phyloP scores from a whole-genome alignment of 2,888 invertebrate species.

The Caradrina kadenii region DNA sequence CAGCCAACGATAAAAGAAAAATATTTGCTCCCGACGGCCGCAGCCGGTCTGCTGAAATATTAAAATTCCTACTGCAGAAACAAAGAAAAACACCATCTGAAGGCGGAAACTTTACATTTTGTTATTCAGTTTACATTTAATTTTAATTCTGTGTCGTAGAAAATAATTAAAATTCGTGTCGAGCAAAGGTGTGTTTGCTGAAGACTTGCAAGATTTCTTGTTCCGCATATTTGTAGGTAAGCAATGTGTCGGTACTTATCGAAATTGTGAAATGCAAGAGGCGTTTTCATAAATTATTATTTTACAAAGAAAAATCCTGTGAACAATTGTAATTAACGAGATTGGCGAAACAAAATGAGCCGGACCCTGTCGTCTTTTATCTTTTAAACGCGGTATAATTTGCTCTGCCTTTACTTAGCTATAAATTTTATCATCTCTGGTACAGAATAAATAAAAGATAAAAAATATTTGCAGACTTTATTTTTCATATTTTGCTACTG shows the following conservation, averaged over 20 bases:
- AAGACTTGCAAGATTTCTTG: neutral
- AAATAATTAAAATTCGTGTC: constrained; percentile 33
- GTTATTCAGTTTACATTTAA: constrained; percentile 56
- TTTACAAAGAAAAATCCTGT: neutral
- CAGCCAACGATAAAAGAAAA: constrained; percentile 53
- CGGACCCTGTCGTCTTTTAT: constrained; percentile 27
- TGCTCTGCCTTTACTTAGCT: constrained; percentile 26
- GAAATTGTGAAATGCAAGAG: neutral
- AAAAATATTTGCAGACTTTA: neutral
- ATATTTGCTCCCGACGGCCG: constrained; percentile 48
- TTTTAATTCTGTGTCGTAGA: constrained; percentile 39
- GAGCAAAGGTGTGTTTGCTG: neutral
- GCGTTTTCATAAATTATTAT: neutral
- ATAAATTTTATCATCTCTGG: constrained; percentile 21
- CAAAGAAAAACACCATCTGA: constrained; percentile 33
- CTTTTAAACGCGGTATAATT: constrained; percentile 32
- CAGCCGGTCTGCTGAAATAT: constrained; percentile 49
- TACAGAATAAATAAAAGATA: constrained; percentile 17
- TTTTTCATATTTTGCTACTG: constrained; percentile 9
- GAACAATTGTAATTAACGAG: constrained; percentile 13
- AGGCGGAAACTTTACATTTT: constrained; percentile 24
- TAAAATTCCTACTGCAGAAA: constrained; percentile 45
- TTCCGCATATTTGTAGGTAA: neutral
- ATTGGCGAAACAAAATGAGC: constrained; percentile 18
- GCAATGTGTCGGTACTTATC: neutral